These are phyloP conservation scores for Hyles euphorbiae DNA, from an alignment of 1,140 invertebrate species.

Conservation along the genomic window DNA sequence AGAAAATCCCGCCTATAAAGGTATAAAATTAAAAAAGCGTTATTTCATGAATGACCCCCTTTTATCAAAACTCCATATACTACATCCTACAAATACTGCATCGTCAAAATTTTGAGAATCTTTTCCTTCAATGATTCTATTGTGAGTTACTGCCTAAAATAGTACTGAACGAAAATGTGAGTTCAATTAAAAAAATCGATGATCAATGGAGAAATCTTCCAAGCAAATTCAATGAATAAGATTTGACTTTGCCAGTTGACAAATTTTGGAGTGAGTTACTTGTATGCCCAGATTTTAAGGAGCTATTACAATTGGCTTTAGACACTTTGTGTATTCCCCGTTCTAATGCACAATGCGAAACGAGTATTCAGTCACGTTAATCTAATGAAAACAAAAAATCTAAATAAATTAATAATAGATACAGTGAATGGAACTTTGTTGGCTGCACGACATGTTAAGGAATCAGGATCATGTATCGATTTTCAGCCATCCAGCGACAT, in stretches of 20 bases:
- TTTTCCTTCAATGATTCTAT: no score
- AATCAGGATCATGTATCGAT: constrained; percentile 3
- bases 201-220: constrained; percentile 9
- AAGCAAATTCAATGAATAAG: constrained; percentile 7
- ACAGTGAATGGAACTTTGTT: constrained; percentile 9
- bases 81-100: no score
- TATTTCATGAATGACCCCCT: no score
- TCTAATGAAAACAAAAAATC: constrained; percentile 8
- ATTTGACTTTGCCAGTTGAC: neutral
- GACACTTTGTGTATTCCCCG: constrained; percentile 8
- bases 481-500: neutral
- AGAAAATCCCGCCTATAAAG: constrained; percentile 3
- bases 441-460: constrained; percentile 8
- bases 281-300: neutral
- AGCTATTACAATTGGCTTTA: constrained; percentile 4
- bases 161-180: no score
- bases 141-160: no score
- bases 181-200: neutral
- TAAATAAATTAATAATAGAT: constrained; percentile 9
- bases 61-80: no score
- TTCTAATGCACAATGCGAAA: constrained; percentile 11
- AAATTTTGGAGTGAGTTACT: constrained; percentile 7
- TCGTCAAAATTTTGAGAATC: no score
- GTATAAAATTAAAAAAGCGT: neutral
- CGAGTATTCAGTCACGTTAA: constrained; percentile 5